Evolutionary conservation across 2,113 vertebrate species (phyloP), one percentile per base, ranked within the genome.

Genomic region (Plotosus lineatus): DNA sequence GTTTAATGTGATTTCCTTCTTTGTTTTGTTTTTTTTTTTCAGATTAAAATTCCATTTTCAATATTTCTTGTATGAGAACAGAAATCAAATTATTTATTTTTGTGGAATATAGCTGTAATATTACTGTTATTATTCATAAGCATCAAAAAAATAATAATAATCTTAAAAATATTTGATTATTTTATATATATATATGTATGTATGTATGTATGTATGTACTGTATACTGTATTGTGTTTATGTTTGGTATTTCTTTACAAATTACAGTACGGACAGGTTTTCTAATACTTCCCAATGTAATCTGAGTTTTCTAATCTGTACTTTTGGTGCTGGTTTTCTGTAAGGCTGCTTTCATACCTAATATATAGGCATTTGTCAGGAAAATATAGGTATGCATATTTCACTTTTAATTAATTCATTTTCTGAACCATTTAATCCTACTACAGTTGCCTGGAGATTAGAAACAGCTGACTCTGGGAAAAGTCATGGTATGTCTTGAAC

Each of bases 1-100:
- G 68, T 65, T 79, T 71, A 36, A 79, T 75, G 75, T 36, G 19
- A 33, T 80, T 66, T 80, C 6, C 53, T 31, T 28, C 19, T 15
- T 61, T 31, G 23, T 21, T 60, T 61, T 28, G 19, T 28, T 21
- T 15, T 61, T 31, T 11, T 21, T 60, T 61, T 28, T 28, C 14
- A 60, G 23, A 56, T 60, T 44, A 60, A 28, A 58, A 60, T 31
- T 53, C 36, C 38, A 58, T 73, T 73, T 73, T 2, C 28, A 51
- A 73, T 73, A 33, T 51, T 33, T 51, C 17, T 23, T 10, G 23
- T 21, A 28, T 50, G 4, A 51, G 3, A 73, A 51, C n/a, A 28
- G 42, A 28, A 36, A 36, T 36, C n/a, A 15, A 51, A 36, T 73
- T 73, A 31, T 51, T 73, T 73, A 73, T 28, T 23, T 28, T 36